phyloP scores from a whole-genome alignment of 2,113 vertebrate species.

The Pelecanoides urinatrix region DNA sequence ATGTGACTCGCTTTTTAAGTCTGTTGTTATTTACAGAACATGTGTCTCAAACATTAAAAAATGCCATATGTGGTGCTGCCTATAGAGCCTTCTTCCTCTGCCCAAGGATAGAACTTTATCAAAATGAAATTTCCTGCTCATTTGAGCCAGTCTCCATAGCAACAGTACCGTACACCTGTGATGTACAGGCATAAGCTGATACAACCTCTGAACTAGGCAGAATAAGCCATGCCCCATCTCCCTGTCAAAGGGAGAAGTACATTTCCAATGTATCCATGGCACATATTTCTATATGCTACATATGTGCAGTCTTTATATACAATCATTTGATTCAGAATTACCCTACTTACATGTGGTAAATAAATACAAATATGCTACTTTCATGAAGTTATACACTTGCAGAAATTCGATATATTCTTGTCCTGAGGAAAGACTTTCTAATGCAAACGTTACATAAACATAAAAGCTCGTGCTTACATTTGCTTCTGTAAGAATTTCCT shows the following conservation, averaged over 20 bases:
- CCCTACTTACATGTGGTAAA: not conserved
- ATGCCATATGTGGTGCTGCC: constrained; percentile 8
- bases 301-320: not conserved
- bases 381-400: not conserved
- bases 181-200: not conserved
- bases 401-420: constrained; percentile 21
- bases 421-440: constrained; percentile 41
- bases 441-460: not conserved
- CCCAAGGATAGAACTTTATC: constrained; percentile 51
- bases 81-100: constrained; percentile 4
- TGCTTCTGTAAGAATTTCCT: not conserved
- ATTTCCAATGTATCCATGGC: not conserved
- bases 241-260: not conserved
- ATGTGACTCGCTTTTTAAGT: not conserved
- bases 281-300: not conserved
- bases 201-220: constrained; percentile 9
- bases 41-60: not conserved
- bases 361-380: constrained; percentile 21
- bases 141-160: constrained; percentile 38
- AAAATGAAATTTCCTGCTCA: constrained; percentile 39
- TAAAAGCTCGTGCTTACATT: not conserved
- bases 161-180: constrained; percentile 20
- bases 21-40: not conserved
- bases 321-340: not conserved
- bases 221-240: not conserved